Base-by-base conservation (phyloP, 92 coral and sea anemone species). In the Epizoanthus ramosus region DNA sequence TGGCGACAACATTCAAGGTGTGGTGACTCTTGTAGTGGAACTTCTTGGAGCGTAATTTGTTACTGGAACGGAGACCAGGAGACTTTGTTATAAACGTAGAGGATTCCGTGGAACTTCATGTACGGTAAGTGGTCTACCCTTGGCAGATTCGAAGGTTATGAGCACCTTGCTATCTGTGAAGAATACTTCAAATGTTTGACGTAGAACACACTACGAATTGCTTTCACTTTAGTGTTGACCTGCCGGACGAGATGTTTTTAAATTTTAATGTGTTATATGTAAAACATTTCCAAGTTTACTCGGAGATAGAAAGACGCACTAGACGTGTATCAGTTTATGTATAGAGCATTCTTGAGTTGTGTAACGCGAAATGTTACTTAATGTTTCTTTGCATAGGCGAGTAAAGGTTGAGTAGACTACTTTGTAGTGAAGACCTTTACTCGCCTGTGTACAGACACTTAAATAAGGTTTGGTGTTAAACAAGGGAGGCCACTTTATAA, bases 271-370 rank as follows among this genome's bases (percentile, higher is more conserved):
- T 2, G 66, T 16, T 60, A 2, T 60, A 60, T 60, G 66, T 4
- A 15, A 60, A 60, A 60, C 66, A 60, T 60, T 60, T 60, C 66
- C 1, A 60, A 60, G 66, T 60, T 60, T 60, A 60, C 66, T 60
- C 66, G 66, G 66, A 60, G 66, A 60, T 60, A 60, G 66, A 23
- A 60, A 60, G 66, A 60, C 66, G 66, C 66, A 60, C 66, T 60
- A 1, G 66, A 1, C 66, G 3, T 60, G 66, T 60, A 60, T 60
- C 66, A 60, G 66, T 60, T 23, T 60, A 23, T 60, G n/a, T n/a
- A 23, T 60, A 23, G 66, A 60, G 66, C 1, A 21, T 0, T 6
- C 66, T 60, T 60, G 66, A 60, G 66, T 15, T n/a, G 66, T 60
- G 16, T 60, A 60, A 60, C 66, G 24, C 66, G 66, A 1, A 60